A percentile compares a stretch with the other conserved stretches of the same genome.
These are phyloP conservation scores for Phasia obesa DNA, from an alignment of 2,888 invertebrate genomes.

Conservation along the genomic window DNA sequence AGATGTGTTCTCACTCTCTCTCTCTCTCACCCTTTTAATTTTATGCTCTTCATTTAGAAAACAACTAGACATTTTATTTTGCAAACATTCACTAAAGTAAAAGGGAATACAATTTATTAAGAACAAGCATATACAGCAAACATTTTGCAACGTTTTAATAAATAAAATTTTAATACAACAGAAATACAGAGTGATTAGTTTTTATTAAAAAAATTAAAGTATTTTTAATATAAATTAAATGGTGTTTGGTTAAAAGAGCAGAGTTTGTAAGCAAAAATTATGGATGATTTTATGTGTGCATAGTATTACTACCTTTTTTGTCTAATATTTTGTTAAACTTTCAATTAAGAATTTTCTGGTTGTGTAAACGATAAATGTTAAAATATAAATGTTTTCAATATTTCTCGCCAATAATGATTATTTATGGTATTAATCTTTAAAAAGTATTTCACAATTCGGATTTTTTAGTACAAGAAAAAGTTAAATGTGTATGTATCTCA, in stretches of 20 bases:
- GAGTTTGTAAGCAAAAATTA: not conserved
- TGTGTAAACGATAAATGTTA: no score
- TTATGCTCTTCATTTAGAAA: not conserved
- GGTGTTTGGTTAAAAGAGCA: not conserved
- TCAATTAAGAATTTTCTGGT: no score
- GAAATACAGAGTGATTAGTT: not conserved
- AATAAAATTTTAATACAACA: conserved; percentile 16
- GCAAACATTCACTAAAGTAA: conserved; percentile 9
- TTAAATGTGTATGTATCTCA: conserved; percentile 51
- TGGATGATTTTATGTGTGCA: not conserved
- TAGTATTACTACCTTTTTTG: no score
- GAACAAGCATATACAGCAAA: conserved; percentile 53
- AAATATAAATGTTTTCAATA: no score
- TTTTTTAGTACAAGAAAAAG: not conserved
- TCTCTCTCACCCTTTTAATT: conserved; percentile 21
- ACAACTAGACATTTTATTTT: not conserved
- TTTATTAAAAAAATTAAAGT: conserved; percentile 3
- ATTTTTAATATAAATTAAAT: not conserved
- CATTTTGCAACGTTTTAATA: conserved; percentile 29
- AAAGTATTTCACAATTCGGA: no score
- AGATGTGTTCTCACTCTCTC: conserved; percentile 8
- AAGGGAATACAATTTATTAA: conserved; percentile 22
- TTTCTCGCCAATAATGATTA: not conserved
- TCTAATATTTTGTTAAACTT: no score
- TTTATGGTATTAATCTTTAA: not conserved